These are phyloP conservation scores for Neoascia interrupta DNA, from an alignment of 2,888 invertebrate genomes.

Conservation along the genomic window DNA sequence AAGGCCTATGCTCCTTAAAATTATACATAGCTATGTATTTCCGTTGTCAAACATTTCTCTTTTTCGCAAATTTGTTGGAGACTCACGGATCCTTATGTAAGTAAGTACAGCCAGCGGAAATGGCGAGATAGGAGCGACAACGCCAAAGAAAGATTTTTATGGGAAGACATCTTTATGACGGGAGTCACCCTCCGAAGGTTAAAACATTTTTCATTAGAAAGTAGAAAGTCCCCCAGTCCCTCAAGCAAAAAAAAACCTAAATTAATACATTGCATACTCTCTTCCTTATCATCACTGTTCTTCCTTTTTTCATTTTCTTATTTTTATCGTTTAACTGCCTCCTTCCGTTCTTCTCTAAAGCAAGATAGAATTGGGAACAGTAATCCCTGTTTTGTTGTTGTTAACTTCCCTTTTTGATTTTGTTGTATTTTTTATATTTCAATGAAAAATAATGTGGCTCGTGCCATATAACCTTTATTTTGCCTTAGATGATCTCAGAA, in stretches of 20 bases:
- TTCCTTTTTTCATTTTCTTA: slow-evolving; percentile 48
- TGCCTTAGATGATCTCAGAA: slow-evolving; percentile 24
- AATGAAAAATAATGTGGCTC: slow-evolving; percentile 52
- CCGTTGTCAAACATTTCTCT: slow-evolving; percentile 34
- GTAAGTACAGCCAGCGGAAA: not conserved
- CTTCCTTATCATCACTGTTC: slow-evolving; percentile 60
- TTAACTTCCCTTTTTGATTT: slow-evolving; percentile 22
- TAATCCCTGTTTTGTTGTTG: slow-evolving; percentile 63
- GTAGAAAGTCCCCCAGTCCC: slow-evolving; percentile 7
- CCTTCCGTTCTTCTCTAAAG: slow-evolving; percentile 37
- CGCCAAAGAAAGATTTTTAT: slow-evolving; percentile 61
- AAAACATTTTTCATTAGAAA: slow-evolving; percentile 62
- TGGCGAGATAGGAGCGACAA: slow-evolving; percentile 11
- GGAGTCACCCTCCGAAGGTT: slow-evolving; percentile 57
- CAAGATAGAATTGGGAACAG: slow-evolving; percentile 57
- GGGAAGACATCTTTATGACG: slow-evolving; percentile 58
- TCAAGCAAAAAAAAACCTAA: too few species aligned
- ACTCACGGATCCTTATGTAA: not conserved
- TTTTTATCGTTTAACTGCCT: slow-evolving; percentile 61
- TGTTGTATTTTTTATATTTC: slow-evolving; percentile 6
- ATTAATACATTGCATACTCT: too few species aligned
- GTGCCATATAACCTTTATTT: slow-evolving; percentile 55
- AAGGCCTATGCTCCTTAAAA: too few species aligned
- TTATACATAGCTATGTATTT: too few species aligned
- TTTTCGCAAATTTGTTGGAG: slow-evolving; percentile 22